Evolutionary conservation across 2,797 vertebrate genomes (phyloP), one percentile per base, ranked within the genome.

Genomic region (Anguilla pacifica): DNA sequence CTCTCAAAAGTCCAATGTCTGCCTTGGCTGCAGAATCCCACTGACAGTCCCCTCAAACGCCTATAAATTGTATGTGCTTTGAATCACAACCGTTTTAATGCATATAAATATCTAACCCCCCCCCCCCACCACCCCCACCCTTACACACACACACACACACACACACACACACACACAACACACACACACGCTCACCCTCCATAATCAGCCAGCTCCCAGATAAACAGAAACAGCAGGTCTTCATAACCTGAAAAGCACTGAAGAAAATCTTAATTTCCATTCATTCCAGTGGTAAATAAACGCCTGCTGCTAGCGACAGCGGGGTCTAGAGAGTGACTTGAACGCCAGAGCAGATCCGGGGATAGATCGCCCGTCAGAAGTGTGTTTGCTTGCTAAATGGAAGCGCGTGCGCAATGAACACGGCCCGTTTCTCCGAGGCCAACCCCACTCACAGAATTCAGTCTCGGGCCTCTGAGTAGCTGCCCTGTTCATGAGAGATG

Each of bases 341-440:
- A 46, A 79, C 55, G 72, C 85, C 74, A 74, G n/a, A 86, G 85
- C 70, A 86, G 25, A 86, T 77, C 46, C 85, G 31, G 43, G 70
- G 74, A 74, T 53, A 55, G 67, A 86, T 19, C 25, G 70, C 57
- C 57, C 64, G 19, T 85, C 22, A 67, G 35, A 86, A 72, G 39
- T 25, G 13, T 10, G 28, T 13, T 72, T 19, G 10, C 70, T 72
- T 2, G 28, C 28, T 59, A 19, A 59, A 13, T 15, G 28, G 28
- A 9, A 35, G 28, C 28, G 13, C 11, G 7, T 1, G 70, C 28
- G 3, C 28, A 15, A 11, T 72, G 70, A 31, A 15, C 10, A 72
- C 10, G 70, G 70, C n/a, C 28, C 9, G 70, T 28, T 72, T 72
- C 70, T 72, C 70, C 10, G 6, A 10, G n/a, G 5, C 28, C 28